Evolutionary conservation across 2,888 invertebrate genomes (phyloP).

Genomic region (Melanchra persicariae): DNA sequence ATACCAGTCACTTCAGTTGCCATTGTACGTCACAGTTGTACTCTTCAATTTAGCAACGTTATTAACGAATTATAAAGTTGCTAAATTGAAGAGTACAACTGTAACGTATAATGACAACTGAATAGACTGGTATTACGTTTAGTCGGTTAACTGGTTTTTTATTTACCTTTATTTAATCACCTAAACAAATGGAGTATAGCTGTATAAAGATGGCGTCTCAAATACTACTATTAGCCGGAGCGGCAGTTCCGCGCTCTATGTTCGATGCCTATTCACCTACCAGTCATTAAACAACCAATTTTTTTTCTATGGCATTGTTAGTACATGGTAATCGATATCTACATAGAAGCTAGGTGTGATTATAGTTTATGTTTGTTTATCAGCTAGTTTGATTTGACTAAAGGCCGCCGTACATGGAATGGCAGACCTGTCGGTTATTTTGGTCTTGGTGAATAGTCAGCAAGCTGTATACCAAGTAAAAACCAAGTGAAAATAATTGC

Average conservation of each 20-base stretch:
- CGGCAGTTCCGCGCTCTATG: not conserved
- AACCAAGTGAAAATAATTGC: too few relatives aligned
- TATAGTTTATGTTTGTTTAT: constrained; percentile 17
- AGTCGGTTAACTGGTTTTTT: too few relatives aligned
- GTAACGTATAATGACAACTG: too few relatives aligned
- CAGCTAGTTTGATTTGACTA: constrained; percentile 12
- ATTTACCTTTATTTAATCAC: too few relatives aligned
- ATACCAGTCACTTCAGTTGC: too few relatives aligned
- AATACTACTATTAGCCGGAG: not conserved
- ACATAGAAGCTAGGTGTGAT: constrained; percentile 1
- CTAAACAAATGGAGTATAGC: too few relatives aligned
- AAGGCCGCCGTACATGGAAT: constrained; percentile 11
- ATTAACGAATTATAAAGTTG: too few relatives aligned
- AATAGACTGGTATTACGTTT: too few relatives aligned
- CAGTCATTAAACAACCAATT: constrained; percentile 5
- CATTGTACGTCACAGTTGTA: too few relatives aligned
- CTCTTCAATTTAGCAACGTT: too few relatives aligned
- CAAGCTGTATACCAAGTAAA: not conserved
- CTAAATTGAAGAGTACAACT: too few relatives aligned
- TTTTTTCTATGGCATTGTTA: constrained; percentile 9
- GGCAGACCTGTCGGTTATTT: constrained; percentile 1
- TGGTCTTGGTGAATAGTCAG: not conserved
- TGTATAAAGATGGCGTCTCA: not conserved
- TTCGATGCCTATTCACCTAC: not conserved
- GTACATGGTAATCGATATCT: constrained; percentile 34